Percentiles rank a stretch among this genome's conserved stretches.
Evolutionary conservation across 2,113 vertebrate species (phyloP).

Genomic region (Eupsittula cactorum): DNA sequence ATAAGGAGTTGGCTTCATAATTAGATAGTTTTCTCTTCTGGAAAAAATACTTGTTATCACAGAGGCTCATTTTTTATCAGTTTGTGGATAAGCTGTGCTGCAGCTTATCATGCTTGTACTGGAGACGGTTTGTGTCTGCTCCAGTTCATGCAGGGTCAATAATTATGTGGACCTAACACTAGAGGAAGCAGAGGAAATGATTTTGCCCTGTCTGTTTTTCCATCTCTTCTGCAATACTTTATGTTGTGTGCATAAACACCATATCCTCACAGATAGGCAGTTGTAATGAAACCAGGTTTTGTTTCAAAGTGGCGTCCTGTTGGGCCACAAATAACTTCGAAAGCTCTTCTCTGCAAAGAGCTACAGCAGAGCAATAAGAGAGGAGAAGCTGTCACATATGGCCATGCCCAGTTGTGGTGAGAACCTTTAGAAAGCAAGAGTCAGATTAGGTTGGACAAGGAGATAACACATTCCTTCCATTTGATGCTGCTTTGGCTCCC

Average conservation of each 20-base stretch:
- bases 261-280: rapidly evolving
- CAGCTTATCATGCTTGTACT: not conserved
- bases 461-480: not conserved
- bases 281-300: not conserved
- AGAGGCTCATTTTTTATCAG: not conserved
- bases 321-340: not conserved
- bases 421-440: not conserved
- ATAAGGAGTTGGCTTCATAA: not conserved
- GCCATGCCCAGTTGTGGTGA: not conserved
- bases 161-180: rapidly evolving
- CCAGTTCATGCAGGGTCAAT: not conserved
- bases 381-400: not conserved
- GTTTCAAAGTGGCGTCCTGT: not conserved
- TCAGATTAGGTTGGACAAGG: not conserved
- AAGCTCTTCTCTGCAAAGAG: not conserved
- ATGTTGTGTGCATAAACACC: not conserved
- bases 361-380: not conserved
- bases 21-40: not conserved
- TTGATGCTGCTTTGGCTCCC: not conserved
- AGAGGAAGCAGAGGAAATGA: not conserved
- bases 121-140: not conserved
- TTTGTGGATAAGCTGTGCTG: not conserved
- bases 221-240: not conserved
- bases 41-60: not conserved
- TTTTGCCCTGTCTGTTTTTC: not conserved